A percentile compares a stretch with the other conserved stretches of the same genome.
Conservation (phyloP, 2,113 vertebrate species). For the Lepisosteus osseus region DNA sequence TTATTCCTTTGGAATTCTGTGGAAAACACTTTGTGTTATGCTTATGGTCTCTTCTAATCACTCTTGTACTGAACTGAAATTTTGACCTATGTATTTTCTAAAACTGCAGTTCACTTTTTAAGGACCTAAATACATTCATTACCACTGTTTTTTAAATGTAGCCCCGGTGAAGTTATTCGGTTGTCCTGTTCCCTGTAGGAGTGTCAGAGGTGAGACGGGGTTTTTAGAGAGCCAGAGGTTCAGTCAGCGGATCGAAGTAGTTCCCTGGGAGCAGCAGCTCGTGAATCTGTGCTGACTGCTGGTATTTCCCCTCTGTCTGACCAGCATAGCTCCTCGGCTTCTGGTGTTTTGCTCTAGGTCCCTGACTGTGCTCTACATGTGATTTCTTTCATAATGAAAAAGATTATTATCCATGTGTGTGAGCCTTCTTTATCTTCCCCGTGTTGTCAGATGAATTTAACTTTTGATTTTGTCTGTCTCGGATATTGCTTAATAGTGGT, state of each 20-base stretch:
- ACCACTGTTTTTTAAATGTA: too few species aligned
- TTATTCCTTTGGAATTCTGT: too few species aligned
- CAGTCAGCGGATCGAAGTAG: neutral
- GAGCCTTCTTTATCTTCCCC: neutral
- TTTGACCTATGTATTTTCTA: too few species aligned
- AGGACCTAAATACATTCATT: too few species aligned
- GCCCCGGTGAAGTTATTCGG: too few species aligned
- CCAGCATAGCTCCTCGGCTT: neutral
- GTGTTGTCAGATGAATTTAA: neutral
- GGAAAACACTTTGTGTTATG: too few species aligned
- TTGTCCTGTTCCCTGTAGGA: too few species aligned
- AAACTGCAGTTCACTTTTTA: too few species aligned
- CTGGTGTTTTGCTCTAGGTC: slow-evolving; percentile 1
- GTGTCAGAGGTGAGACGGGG: too few species aligned
- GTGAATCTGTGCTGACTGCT: neutral
- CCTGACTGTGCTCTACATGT: neutral
- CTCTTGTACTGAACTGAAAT: too few species aligned
- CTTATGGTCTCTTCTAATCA: too few species aligned
- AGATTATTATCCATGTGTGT: neutral
- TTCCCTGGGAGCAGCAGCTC: neutral
- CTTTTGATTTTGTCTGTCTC: neutral
- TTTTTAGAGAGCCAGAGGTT: neutral
- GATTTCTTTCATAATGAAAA: slow-evolving; percentile 1
- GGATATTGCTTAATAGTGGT: neutral
- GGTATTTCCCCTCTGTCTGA: neutral